These are phyloP conservation scores for Coryphaenoides rupestris DNA, from an alignment of 2,113 vertebrate species.

Conservation along the genomic window DNA sequence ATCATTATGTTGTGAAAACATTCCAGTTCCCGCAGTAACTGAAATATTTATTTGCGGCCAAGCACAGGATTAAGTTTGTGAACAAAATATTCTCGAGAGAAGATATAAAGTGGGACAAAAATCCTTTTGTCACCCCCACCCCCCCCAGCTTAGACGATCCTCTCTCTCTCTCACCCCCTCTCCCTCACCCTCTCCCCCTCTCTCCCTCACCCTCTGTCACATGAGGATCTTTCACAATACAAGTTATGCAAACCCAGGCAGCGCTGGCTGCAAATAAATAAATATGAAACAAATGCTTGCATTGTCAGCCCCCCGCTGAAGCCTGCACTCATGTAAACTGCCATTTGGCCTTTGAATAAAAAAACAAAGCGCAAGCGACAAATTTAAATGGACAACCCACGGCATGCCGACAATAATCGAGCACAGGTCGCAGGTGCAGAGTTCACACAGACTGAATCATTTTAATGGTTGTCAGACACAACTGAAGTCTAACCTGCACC, in stretches of 20 bases:
- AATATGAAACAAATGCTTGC: constrained; percentile 67
- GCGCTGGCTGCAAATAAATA: constrained; percentile 73
- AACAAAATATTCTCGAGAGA: constrained; percentile 57
- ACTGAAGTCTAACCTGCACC: too few species aligned
- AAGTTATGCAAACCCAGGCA: constrained; percentile 73
- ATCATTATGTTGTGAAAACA: too few species aligned
- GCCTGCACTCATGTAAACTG: constrained; percentile 37
- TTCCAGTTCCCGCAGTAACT: too few species aligned
- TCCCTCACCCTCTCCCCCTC: constrained; percentile 50
- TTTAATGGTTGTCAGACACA: too few species aligned
- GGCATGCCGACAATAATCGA: too few species aligned
- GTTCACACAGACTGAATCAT: too few species aligned
- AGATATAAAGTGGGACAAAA: constrained; percentile 50
- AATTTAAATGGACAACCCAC: background rate
- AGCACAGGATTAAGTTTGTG: constrained; percentile 60
- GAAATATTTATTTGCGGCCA: constrained; percentile 38
- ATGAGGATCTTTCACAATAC: constrained; percentile 65
- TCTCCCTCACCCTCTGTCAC: constrained; percentile 65
- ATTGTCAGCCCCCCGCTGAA: constrained; percentile 59
- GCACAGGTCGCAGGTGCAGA: too few species aligned
- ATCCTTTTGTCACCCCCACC: constrained; percentile 50
- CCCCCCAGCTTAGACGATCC: constrained; percentile 28
- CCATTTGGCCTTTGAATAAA: constrained; percentile 35
- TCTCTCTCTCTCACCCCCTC: constrained; percentile 46
- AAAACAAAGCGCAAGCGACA: background rate